Percentiles rank a stretch among this genome's conserved stretches.
These are phyloP conservation scores for Circaetus cinerascens DNA, from an alignment of 2,113 vertebrate genomes.

Conservation along the genomic window DNA sequence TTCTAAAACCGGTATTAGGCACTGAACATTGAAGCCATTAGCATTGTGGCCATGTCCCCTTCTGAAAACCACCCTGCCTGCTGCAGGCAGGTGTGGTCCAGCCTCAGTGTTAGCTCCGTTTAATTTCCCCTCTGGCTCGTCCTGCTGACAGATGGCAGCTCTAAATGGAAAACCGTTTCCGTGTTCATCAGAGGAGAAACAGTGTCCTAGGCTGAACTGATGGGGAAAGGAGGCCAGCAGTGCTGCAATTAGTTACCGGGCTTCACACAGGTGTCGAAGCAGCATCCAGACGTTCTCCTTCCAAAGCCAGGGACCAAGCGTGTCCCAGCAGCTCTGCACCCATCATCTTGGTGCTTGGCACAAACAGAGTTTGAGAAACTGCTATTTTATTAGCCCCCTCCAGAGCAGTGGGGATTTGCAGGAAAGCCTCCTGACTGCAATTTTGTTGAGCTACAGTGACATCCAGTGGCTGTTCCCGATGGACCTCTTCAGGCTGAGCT, in stretches of 20 bases:
- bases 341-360: not conserved
- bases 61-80: not conserved
- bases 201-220: not conserved
- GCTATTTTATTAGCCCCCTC: not conserved
- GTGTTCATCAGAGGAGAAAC: not conserved
- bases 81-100: not conserved
- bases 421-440: not conserved
- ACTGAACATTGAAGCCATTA: no score
- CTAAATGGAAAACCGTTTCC: not conserved
- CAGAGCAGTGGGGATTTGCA: not conserved
- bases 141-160: not conserved
- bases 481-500: not conserved
- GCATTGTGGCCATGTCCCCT: not conserved
- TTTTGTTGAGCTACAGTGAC: constrained; percentile 40
- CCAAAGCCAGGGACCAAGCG: fast-evolving
- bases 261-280: not conserved
- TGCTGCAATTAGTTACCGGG: fast-evolving
- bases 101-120: not conserved
- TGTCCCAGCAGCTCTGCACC: not conserved
- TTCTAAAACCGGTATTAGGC: no score
- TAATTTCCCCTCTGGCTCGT: not conserved
- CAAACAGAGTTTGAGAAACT: not conserved
- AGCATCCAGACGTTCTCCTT: not conserved
- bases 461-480: constrained; percentile 41
- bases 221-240: not conserved